Evolutionary conservation across 2,797 vertebrate species (phyloP), one percentile per base, ranked within the genome.

Genomic region (Danio kyathit): DNA sequence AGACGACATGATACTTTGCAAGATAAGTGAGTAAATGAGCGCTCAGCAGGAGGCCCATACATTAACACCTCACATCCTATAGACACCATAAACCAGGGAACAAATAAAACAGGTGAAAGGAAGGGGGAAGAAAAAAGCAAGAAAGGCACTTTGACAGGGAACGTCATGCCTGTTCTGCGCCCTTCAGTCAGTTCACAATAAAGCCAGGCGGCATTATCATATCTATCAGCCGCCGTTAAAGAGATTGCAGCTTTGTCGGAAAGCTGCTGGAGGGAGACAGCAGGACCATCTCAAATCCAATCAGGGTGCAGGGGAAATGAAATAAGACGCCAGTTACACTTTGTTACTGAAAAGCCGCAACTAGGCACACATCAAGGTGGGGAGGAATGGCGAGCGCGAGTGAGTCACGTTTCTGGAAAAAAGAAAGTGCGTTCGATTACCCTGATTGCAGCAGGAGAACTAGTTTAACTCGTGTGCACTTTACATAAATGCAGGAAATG

Each of bases 281-380:
- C 63, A 71, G 85, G 61, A 87, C 89, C 91, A 89, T 92, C 90
- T 72, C 88, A 89, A 94, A 94, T 93, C 92, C 92, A 94, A 93
- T 93, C 93, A 91, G 88, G 87, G 91, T 83, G 72, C 88, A 80
- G 74, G 92, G 89, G 89, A 93, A 94, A 94, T 93, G 88, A 93
- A 93, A 94, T 82, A 85, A 84, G 89, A 87, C 66, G 84, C 77
- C 40, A 81, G 87, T 91, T 89, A 85, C 76, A 89, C 89, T 91
- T 91, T 80, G 81, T 80, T 82, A 82, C 81, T 76, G 78, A 83
- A 83, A 83, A 80, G 72, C 73, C 52, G 67, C 69, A 77, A 84
- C 63, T 81, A 84, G 75, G 71, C 65, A 60, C 74, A 81, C 79
- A 81, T 82, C 75, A 74, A 78, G 81, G 67, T 29, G 51, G 40